phyloP scores from a whole-genome alignment of 92 coral and sea anemone species.

The Epizoanthus fatuus region DNA sequence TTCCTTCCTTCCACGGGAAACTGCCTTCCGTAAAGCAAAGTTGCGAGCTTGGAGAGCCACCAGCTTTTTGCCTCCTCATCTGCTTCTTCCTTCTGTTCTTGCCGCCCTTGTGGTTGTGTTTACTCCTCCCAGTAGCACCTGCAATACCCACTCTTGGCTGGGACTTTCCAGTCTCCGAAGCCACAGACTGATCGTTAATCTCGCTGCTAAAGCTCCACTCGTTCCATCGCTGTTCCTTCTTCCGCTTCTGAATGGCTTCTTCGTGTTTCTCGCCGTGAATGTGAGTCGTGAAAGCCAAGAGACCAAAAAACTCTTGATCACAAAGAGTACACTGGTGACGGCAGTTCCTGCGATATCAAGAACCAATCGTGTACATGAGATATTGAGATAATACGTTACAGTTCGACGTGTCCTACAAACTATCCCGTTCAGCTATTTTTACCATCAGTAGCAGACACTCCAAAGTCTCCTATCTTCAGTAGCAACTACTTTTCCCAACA shows the following conservation, averaged over 20 bases:
- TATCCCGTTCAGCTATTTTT: too few species aligned
- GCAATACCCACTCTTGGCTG: background rate
- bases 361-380: background rate
- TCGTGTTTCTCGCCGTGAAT: slow-evolving; percentile 78
- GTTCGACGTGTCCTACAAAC: background rate
- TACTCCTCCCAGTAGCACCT: background rate
- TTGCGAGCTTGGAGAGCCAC: slow-evolving; percentile 2
- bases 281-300: slow-evolving; percentile 79
- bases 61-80: background rate
- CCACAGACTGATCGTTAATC: slow-evolving; percentile 11
- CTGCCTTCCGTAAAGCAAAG: slow-evolving; percentile 12
- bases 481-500: too few species aligned
- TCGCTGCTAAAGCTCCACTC: slow-evolving; percentile 49
- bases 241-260: slow-evolving; percentile 74
- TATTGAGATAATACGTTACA: background rate
- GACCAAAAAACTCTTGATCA: slow-evolving; percentile 74
- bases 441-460: too few species aligned
- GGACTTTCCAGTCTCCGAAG: background rate
- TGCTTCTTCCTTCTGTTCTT: background rate
- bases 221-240: slow-evolving; percentile 58
- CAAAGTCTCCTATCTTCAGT: too few species aligned
- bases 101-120: background rate
- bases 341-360: slow-evolving; percentile 70
- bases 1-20: background rate
- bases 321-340: slow-evolving; percentile 82